Conservation (phyloP, 2,113 vertebrate species). For the Genyomyrus donnyi region DNA sequence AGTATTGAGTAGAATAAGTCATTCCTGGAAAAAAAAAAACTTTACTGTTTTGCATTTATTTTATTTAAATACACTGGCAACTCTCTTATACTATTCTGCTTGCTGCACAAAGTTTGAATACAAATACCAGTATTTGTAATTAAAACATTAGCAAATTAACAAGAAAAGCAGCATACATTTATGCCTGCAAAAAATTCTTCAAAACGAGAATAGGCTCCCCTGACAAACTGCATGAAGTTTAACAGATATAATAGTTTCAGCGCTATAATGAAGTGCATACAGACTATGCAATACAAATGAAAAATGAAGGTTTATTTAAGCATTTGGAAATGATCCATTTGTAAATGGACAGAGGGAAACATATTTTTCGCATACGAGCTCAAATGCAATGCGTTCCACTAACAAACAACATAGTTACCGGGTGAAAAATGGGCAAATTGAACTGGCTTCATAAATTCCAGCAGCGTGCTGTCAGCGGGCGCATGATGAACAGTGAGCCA, state of each 20-base stretch:
- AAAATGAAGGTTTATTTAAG: conserved; percentile 38
- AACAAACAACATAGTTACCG: conserved; percentile 50
- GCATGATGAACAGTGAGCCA: conserved; percentile 58
- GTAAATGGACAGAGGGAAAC: background rate
- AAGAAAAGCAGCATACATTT: background rate
- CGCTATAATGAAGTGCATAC: background rate
- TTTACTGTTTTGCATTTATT: background rate
- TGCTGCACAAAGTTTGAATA: background rate
- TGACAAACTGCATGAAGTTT: background rate
- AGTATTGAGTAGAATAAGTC: background rate
- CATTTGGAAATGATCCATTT: conserved; percentile 29
- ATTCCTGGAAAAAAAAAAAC: background rate
- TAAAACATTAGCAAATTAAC: background rate
- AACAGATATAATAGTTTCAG: background rate
- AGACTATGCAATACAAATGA: conserved; percentile 19
- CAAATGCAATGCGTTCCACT: background rate
- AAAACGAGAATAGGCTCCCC: background rate
- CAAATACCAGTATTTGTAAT: background rate
- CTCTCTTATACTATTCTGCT: background rate
- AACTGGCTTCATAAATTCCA: conserved; percentile 59
- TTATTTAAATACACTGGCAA: background rate
- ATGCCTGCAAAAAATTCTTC: background rate
- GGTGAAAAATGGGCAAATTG: conserved; percentile 64
- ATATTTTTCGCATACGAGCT: conserved; percentile 45
- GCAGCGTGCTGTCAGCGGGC: conserved; percentile 37